phyloP scores from a whole-genome alignment of 2,113 vertebrate species.

The Melanerpes formicivorus region DNA sequence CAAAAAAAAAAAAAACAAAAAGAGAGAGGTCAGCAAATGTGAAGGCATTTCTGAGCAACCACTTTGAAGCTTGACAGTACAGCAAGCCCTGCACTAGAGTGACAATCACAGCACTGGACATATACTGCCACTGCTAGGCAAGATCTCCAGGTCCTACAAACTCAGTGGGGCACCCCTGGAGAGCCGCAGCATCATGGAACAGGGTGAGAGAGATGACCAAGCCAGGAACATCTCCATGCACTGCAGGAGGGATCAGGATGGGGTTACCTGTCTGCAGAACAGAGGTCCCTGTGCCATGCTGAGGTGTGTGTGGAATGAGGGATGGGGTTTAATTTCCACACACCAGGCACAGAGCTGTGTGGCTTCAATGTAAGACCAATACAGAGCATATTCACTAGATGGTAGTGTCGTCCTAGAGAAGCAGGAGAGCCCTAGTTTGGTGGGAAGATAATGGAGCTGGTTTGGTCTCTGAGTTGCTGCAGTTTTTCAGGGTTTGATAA shows the following conservation, averaged over 20 bases:
- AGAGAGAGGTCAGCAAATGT: background rate
- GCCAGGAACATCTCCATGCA: fast-evolving
- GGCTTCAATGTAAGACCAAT: background rate
- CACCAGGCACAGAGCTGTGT: fast-evolving
- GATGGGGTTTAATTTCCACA: background rate
- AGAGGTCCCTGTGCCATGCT: fast-evolving
- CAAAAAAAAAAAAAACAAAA: background rate
- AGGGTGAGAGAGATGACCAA: background rate
- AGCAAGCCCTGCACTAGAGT: background rate
- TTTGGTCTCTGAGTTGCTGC: background rate
- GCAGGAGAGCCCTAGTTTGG: background rate
- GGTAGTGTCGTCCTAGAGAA: conserved; percentile 25
- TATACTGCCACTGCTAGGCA: fast-evolving
- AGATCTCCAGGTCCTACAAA: background rate
- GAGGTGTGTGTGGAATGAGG: fast-evolving
- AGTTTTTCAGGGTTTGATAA: background rate
- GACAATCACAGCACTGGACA: background rate
- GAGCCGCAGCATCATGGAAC: background rate
- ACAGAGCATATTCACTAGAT: conserved; percentile 20
- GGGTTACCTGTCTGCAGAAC: background rate
- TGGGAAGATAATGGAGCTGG: background rate
- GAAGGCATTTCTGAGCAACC: background rate
- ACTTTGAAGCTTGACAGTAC: background rate
- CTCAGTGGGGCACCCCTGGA: fast-evolving
- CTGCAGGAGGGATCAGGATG: background rate